These are phyloP conservation scores for Drymonia ruficornis DNA, from an alignment of 2,888 invertebrate species.

Conservation along the genomic window DNA sequence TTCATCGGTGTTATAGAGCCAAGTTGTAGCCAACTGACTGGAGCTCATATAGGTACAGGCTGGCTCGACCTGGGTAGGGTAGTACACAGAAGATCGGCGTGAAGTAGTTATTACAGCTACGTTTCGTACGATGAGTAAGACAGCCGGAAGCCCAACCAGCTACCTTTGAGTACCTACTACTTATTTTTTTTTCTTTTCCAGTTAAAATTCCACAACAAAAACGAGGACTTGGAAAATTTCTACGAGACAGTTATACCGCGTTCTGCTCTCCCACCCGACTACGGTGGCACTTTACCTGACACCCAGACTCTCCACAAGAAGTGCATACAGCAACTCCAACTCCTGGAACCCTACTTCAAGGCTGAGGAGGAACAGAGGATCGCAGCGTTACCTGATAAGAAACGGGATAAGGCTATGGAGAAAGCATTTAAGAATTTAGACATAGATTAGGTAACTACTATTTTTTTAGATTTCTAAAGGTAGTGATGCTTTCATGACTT, in stretches of 20 bases:
- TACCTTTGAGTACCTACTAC: too few relatives aligned
- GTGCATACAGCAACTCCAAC: conserved; percentile 66
- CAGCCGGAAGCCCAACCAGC: too few relatives aligned
- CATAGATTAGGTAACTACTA: conserved; percentile 81
- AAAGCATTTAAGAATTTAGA: conserved; percentile 89
- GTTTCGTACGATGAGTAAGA: too few relatives aligned
- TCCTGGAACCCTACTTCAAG: conserved; percentile 67
- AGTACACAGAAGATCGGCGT: too few relatives aligned
- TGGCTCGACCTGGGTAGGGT: too few relatives aligned
- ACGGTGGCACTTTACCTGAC: conserved; percentile 85
- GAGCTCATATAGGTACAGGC: too few relatives aligned
- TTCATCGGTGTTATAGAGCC: too few relatives aligned
- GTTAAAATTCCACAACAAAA: conserved; percentile 86
- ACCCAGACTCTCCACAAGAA: conserved; percentile 72
- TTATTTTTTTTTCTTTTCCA: conserved; percentile 43
- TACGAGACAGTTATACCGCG: conserved; percentile 83
- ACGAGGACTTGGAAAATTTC: conserved; percentile 82
- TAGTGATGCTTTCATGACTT: too few relatives aligned
- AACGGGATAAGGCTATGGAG: conserved; percentile 84
- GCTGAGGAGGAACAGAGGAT: conserved; percentile 74
- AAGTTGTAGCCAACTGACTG: too few relatives aligned
- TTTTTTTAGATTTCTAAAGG: neutral
- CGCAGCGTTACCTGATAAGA: conserved; percentile 70
- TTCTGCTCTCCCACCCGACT: conserved; percentile 85
- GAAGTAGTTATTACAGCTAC: too few relatives aligned